Evolutionary conservation across 2,888 invertebrate species (phyloP).

Genomic region (Encarsia formosa): DNA sequence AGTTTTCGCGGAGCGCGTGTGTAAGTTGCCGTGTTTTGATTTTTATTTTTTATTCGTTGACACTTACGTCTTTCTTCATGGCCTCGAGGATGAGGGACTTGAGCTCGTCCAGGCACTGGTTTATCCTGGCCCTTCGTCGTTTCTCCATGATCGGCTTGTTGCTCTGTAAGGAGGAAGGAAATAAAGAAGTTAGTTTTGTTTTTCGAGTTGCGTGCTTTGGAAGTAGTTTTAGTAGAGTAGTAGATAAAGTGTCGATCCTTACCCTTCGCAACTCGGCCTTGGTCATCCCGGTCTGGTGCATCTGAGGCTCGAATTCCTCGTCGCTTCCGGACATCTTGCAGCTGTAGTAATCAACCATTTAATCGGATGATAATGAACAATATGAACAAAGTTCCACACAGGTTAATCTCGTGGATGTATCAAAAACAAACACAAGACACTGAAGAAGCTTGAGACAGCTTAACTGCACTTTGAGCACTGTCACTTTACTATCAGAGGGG

Average conservation of each 20-base stretch:
- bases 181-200: no score
- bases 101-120: slow-evolving; percentile 82
- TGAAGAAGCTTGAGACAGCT: no score
- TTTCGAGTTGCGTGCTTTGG: no score
- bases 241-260: slow-evolving; percentile 37
- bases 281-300: slow-evolving; percentile 57
- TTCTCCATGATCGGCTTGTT: slow-evolving; percentile 94
- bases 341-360: slow-evolving; percentile 48
- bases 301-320: slow-evolving; percentile 53
- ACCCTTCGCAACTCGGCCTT: slow-evolving; percentile 71
- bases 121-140: slow-evolving; percentile 81
- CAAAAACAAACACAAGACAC: not conserved
- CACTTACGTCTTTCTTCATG: slow-evolving; percentile 85
- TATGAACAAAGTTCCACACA: no score
- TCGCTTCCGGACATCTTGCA: slow-evolving; percentile 50
- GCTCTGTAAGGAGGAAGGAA: slow-evolving; percentile 62
- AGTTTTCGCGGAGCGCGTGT: no score
- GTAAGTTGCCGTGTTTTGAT: no score
- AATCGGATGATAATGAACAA: no score
- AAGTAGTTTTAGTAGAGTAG: no score
- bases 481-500: no score
- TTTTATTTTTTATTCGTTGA: no score
- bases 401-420: no score
- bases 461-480: no score
- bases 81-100: slow-evolving; percentile 81